Evolutionary conservation across 2,113 vertebrate genomes (phyloP).

Genomic region (Malurus melanocephalus): DNA sequence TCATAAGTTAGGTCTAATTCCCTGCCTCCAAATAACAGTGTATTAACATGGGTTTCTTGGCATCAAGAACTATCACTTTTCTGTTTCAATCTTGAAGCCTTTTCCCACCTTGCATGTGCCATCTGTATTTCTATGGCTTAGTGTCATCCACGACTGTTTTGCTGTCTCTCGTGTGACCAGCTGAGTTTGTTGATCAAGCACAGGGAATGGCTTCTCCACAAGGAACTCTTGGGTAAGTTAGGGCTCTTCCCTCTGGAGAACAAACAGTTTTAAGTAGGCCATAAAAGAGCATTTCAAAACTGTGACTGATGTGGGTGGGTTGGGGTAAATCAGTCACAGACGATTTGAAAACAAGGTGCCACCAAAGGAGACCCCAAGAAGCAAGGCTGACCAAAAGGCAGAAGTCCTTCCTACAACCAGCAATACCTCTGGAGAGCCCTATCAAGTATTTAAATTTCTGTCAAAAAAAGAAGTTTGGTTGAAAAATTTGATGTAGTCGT

Average conservation of each 20-base stretch:
- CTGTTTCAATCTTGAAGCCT: neutral
- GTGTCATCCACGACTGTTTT: neutral
- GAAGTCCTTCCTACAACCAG: neutral
- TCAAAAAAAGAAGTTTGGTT: neutral
- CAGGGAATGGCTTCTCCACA: neutral
- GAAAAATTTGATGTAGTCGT: neutral
- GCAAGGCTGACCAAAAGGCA: neutral
- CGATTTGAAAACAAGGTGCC: neutral
- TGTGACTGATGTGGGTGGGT: neutral
- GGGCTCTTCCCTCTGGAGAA: neutral
- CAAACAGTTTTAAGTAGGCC: neutral
- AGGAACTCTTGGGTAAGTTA: neutral
- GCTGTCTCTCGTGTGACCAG: neutral
- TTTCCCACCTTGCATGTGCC: neutral
- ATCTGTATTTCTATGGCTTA: neutral
- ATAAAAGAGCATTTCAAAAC: neutral
- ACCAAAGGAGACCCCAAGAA: neutral
- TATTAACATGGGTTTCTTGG: neutral
- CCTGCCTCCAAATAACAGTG: neutral
- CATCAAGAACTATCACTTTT: neutral
- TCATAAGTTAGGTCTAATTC: neutral
- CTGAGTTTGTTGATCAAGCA: neutral
- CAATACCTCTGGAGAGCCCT: neutral
- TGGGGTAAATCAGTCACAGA: neutral
- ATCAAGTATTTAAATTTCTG: neutral